Evolutionary conservation across 1,140 invertebrate genomes (phyloP).

Genomic region (Saxidomus purpurata): DNA sequence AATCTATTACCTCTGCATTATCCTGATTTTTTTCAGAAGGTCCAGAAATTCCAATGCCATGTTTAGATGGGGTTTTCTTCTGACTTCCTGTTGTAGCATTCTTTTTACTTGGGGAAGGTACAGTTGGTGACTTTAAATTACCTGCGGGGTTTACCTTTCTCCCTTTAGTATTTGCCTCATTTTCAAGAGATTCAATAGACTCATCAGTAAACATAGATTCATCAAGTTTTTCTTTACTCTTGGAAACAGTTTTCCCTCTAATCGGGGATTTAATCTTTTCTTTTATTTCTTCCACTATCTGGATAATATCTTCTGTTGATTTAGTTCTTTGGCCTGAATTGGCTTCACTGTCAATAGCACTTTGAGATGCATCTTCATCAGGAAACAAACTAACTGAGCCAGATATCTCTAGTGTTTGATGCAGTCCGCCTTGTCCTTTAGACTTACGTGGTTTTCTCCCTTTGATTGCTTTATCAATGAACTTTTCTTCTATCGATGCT

Average conservation of each 20-base stretch:
- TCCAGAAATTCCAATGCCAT: background rate
- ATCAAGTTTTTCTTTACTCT: background rate
- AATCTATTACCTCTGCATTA: background rate
- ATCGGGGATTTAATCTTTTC: conserved; percentile 35
- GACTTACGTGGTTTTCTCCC: conserved; percentile 21
- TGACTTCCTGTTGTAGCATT: background rate
- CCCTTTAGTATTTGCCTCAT: background rate
- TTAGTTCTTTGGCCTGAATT: background rate
- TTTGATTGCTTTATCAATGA: conserved; percentile 32
- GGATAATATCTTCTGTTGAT: conserved; percentile 58
- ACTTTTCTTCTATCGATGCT: conserved; percentile 25
- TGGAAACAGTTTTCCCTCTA: background rate
- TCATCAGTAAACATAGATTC: conserved; percentile 63
- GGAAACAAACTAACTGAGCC: background rate
- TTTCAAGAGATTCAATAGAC: conserved; percentile 34
- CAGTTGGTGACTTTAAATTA: background rate
- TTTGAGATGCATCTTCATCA: background rate
- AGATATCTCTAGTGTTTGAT: background rate
- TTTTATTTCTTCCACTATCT: conserved; percentile 53
- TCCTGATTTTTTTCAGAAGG: background rate
- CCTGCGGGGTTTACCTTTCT: background rate
- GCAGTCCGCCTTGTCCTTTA: too few species aligned
- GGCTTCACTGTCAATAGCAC: background rate
- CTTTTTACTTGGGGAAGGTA: background rate
- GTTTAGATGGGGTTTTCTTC: background rate